Conservation (phyloP, 2,113 vertebrate species). For the Conger conger region DNA sequence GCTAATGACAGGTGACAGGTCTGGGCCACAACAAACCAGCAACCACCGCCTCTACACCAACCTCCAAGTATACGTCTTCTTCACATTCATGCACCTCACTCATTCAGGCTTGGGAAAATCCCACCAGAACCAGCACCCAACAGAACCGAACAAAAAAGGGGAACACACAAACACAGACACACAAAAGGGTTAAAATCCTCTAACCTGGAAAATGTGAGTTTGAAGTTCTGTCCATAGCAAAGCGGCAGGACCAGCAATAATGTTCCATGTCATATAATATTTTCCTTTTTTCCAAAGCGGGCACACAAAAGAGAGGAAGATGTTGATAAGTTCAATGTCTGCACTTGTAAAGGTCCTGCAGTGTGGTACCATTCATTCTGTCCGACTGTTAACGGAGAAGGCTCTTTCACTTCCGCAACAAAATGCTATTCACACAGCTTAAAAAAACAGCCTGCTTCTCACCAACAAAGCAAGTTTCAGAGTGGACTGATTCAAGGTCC, state of each 20-base stretch:
- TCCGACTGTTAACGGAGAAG: neutral
- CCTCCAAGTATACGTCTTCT: neutral
- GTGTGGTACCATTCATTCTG: neutral
- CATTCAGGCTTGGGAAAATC: neutral
- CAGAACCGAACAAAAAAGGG: neutral
- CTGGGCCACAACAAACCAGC: conserved; percentile 39
- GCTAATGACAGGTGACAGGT: conserved; percentile 46
- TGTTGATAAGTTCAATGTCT: neutral
- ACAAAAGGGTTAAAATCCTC: neutral
- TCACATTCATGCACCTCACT: conserved; percentile 9
- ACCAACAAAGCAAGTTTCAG: neutral
- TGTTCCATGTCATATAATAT: neutral
- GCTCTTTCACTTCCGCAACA: neutral
- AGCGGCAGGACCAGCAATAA: neutral
- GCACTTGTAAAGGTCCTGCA: neutral
- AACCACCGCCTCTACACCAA: conserved; percentile 27
- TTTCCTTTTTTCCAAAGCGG: too few species aligned
- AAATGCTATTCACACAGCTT: neutral
- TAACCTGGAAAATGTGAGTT: neutral
- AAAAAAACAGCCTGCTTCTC: neutral
- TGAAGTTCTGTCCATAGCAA: neutral
- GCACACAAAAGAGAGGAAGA: neutral
- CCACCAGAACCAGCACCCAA: neutral
- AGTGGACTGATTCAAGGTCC: neutral
- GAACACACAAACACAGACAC: neutral